Evolutionary conservation across 2,113 vertebrate genomes (phyloP).

Genomic region (Conger conger): DNA sequence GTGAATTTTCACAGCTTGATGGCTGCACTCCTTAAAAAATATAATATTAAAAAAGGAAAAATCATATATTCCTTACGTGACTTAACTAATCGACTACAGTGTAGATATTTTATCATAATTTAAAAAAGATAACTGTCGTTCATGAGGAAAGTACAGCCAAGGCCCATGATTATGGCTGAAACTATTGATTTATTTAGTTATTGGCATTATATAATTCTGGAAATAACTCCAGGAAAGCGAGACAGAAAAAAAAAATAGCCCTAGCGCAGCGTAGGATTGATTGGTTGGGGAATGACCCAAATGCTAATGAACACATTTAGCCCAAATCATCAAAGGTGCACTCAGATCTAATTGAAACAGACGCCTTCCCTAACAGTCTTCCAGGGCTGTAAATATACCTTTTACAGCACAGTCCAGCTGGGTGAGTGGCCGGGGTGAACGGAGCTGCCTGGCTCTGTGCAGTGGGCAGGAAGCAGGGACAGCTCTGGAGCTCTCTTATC

Average conservation of each 20-base stretch:
- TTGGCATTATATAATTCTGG: no score
- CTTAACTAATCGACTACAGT: background rate
- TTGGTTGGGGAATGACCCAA: background rate
- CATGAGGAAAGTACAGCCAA: no score
- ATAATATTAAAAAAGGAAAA: background rate
- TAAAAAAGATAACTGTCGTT: no score
- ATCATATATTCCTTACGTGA: no score
- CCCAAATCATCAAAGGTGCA: background rate
- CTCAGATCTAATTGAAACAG: slow-evolving; percentile 14
- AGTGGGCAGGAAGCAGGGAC: background rate
- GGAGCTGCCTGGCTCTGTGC: background rate
- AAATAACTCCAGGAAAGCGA: background rate
- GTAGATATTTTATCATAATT: no score
- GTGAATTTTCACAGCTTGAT: no score
- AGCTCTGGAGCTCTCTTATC: background rate
- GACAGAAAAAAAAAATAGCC: background rate
- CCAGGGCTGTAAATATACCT: slow-evolving; percentile 16
- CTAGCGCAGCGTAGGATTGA: background rate
- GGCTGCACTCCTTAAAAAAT: background rate
- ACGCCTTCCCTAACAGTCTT: slow-evolving; percentile 14
- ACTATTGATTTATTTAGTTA: no score
- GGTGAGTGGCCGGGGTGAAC: slow-evolving; percentile 6
- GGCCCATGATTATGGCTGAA: no score
- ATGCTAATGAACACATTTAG: slow-evolving; percentile 24
- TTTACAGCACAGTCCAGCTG: slow-evolving; percentile 28